Percentiles rank a stretch among this genome's conserved stretches.
Evolutionary conservation across 2,113 vertebrate species (phyloP).

Genomic region (Propithecus coquereli): DNA sequence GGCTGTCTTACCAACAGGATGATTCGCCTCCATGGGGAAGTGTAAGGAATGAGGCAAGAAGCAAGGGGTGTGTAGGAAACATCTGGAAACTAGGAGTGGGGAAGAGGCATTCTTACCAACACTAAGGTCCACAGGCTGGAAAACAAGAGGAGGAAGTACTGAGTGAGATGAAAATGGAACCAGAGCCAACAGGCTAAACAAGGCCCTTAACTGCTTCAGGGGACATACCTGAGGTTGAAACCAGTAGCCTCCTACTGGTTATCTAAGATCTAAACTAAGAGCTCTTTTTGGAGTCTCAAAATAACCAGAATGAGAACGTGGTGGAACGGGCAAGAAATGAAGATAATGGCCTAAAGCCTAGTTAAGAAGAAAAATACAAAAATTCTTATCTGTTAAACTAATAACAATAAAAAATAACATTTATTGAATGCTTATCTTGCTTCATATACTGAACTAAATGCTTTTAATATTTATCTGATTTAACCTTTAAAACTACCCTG

Average conservation of each 20-base stretch:
- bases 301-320: slow-evolving; percentile 8
- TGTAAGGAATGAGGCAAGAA: background rate
- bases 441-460: background rate
- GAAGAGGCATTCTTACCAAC: background rate
- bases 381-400: background rate
- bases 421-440: background rate
- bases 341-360: background rate
- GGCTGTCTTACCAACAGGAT: background rate
- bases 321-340: background rate
- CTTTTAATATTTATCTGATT: background rate
- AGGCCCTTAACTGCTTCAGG: background rate
- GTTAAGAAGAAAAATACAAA: background rate
- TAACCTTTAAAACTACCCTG: slow-evolving; percentile 35
- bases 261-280: background rate
- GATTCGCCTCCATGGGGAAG: background rate
- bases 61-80: background rate
- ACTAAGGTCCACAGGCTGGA: background rate
- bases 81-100: background rate
- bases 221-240: background rate
- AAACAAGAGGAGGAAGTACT: background rate
- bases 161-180: background rate
- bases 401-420: slow-evolving; percentile 4
- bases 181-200: background rate
- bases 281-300: background rate
- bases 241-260: background rate